These are phyloP conservation scores for Drosophila niveifrons DNA, from an alignment of 2,888 invertebrate species.

Conservation along the genomic window DNA sequence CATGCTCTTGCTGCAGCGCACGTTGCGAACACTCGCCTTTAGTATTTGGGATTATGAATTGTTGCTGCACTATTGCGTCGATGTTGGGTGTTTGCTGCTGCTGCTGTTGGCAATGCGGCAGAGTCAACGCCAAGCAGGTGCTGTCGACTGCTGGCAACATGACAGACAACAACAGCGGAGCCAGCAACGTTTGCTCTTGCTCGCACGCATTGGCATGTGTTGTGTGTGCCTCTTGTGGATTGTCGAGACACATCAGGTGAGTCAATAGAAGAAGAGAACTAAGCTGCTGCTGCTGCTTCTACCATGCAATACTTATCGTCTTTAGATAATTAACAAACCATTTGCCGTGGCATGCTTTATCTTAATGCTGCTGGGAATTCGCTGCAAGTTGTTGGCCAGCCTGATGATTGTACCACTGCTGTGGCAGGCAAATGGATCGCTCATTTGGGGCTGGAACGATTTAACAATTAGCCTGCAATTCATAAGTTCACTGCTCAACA, in stretches of 20 bases:
- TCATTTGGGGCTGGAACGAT: constrained; percentile 48
- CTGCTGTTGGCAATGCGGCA: constrained; percentile 32
- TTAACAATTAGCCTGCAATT: constrained; percentile 31
- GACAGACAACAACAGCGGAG: background rate
- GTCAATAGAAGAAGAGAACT: constrained; percentile 1
- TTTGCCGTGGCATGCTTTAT: constrained; percentile 4
- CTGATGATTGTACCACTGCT: constrained; percentile 19
- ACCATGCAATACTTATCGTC: background rate
- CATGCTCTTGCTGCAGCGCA: constrained; percentile 41
- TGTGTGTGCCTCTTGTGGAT: constrained; percentile 13
- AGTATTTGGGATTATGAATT: constrained; percentile 15
- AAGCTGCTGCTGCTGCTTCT: background rate
- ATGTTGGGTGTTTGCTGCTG: constrained; percentile 43
- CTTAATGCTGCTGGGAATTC: constrained; percentile 35
- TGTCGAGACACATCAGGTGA: constrained; percentile 20
- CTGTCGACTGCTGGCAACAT: constrained; percentile 15
- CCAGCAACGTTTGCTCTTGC: constrained; percentile 13
- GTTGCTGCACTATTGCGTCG: constrained; percentile 27
- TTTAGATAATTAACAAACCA: constrained; percentile 10
- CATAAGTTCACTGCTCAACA: constrained; percentile 21
- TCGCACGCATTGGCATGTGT: constrained; percentile 24
- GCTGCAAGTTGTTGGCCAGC: constrained; percentile 14
- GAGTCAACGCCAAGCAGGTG: background rate
- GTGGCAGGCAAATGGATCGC: constrained; percentile 12
- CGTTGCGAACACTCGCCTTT: constrained; percentile 11